These are phyloP conservation scores for Epirrita christyi DNA, from an alignment of 2,888 invertebrate species.

Conservation along the genomic window DNA sequence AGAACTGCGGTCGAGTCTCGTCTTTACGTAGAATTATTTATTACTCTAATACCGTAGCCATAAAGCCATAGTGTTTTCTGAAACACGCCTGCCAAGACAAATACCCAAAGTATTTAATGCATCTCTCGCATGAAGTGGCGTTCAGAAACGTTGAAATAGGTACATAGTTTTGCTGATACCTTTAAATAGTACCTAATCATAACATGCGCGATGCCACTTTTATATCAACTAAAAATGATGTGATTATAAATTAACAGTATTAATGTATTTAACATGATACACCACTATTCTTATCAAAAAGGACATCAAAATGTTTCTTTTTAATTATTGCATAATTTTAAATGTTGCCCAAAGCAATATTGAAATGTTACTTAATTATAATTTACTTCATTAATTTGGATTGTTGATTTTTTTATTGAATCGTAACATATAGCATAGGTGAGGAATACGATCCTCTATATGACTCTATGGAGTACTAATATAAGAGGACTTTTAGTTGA, in stretches of 20 bases:
- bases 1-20: conserved; percentile 24
- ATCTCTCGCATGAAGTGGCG: conserved; percentile 3
- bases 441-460: not conserved
- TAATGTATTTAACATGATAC: not conserved
- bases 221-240: not conserved
- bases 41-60: conserved; percentile 31
- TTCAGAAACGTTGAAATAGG: conserved; percentile 13
- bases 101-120: conserved; percentile 12
- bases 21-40: conserved; percentile 26
- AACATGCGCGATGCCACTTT: too few species aligned
- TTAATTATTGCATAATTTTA: not conserved
- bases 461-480: not conserved
- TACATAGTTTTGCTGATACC: not conserved
- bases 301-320: not conserved
- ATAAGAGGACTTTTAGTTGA: not conserved
- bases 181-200: too few species aligned
- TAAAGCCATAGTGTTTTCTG: conserved; percentile 18
- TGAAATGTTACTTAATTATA: too few species aligned
- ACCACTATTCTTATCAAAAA: not conserved
- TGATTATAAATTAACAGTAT: not conserved
- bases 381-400: not conserved
- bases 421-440: conserved; percentile 27
- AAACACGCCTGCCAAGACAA: conserved; percentile 18
- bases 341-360: too few species aligned
- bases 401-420: not conserved